Evolutionary conservation across 2,113 vertebrate species (phyloP).

Genomic region (Semnornis frantzii): DNA sequence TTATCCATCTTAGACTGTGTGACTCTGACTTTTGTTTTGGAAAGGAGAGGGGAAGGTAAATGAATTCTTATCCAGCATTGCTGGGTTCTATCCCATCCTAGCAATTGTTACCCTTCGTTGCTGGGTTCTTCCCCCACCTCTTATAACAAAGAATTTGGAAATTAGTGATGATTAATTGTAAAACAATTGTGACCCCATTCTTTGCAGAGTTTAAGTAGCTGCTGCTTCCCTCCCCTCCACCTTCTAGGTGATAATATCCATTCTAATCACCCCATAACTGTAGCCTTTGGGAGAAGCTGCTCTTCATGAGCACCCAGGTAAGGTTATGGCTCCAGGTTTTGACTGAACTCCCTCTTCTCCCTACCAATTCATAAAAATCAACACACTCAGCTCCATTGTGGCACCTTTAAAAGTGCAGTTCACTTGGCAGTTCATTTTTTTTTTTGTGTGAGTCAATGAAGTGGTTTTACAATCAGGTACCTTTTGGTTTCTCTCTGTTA

Average conservation of each 20-base stretch:
- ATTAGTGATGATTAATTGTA: not conserved
- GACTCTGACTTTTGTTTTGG: not conserved
- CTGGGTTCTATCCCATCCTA: not conserved
- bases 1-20: not conserved
- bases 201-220: not conserved
- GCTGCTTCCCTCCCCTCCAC: not conserved
- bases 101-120: no score
- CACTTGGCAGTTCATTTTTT: not conserved
- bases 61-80: not conserved
- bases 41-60: not conserved
- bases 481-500: not conserved
- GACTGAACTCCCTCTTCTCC: not conserved
- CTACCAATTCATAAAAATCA: slow-evolving; percentile 15
- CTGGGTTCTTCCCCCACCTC: not conserved
- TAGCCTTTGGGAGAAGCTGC: not conserved
- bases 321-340: not conserved
- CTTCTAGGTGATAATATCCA: not conserved
- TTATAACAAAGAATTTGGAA: not conserved
- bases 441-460: not conserved
- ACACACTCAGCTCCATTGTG: not conserved
- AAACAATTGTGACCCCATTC: not conserved
- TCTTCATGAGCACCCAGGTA: not conserved
- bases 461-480: not conserved
- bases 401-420: not conserved
- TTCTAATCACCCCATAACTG: not conserved